phyloP scores from a whole-genome alignment of 1,140 invertebrate species.

The Bombus soroeensis region DNA sequence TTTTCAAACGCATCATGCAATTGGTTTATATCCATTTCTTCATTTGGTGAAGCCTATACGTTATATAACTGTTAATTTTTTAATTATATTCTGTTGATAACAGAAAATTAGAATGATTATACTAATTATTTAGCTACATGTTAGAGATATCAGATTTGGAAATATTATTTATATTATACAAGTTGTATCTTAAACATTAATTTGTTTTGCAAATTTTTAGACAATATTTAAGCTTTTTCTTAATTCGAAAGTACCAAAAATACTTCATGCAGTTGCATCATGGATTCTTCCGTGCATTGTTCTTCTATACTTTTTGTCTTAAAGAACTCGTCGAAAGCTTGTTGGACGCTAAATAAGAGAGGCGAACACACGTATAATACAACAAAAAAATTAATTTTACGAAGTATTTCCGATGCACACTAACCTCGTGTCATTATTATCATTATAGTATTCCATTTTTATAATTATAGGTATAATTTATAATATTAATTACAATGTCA shows the following conservation, averaged over 20 bases:
- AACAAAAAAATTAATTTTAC: background rate
- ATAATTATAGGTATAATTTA: background rate
- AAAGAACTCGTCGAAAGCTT: constrained; percentile 67
- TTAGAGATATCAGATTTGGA: background rate
- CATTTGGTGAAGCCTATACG: background rate
- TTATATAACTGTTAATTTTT: too few relatives aligned
- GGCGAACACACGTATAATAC: background rate
- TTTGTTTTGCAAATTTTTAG: background rate
- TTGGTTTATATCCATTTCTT: background rate
- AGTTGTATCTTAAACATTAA: background rate
- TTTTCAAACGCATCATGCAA: constrained; percentile 58
- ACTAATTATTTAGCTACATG: background rate
- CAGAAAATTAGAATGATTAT: background rate
- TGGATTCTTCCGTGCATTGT: constrained; percentile 69
- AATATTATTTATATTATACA: background rate
- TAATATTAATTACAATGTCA: background rate
- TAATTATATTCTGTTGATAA: background rate
- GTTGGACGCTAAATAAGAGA: constrained; percentile 58
- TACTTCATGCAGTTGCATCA: constrained; percentile 62
- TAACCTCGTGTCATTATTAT: constrained; percentile 45
- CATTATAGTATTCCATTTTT: constrained; percentile 43
- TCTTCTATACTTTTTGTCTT: constrained; percentile 64
- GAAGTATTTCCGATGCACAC: background rate
- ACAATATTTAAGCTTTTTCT: background rate
- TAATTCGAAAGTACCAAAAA: constrained; percentile 62